Evolutionary conservation across 2,797 vertebrate genomes (phyloP).

Genomic region (Emys orbicularis): DNA sequence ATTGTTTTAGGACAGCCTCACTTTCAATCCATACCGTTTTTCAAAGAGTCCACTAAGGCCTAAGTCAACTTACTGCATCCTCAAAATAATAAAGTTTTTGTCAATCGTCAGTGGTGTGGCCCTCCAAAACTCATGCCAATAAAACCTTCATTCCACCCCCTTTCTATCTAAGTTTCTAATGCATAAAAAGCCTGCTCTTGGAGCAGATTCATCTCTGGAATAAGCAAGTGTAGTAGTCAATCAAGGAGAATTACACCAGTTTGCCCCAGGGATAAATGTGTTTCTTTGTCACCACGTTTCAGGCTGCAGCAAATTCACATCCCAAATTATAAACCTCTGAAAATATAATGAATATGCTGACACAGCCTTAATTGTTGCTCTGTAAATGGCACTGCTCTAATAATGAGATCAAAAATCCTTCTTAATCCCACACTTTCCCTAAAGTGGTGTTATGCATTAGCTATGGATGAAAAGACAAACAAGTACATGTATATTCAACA

Average conservation of each 20-base stretch:
- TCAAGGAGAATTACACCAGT: conserved; percentile 58
- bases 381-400: conserved; percentile 68
- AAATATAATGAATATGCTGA: conserved; percentile 69
- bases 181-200: conserved; percentile 48
- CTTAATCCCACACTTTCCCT: conserved; percentile 73
- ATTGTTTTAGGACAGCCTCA: background rate
- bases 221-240: conserved; percentile 50
- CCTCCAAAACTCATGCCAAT: conserved; percentile 17
- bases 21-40: background rate
- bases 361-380: conserved; percentile 41
- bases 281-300: conserved; percentile 29
- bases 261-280: conserved; percentile 61
- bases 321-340: conserved; percentile 63
- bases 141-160: conserved; percentile 22
- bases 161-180: conserved; percentile 44
- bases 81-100: background rate
- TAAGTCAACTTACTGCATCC: background rate
- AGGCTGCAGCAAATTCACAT: conserved; percentile 56
- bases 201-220: conserved; percentile 49
- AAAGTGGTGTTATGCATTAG: conserved; percentile 76
- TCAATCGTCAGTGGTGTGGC: background rate
- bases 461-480: conserved; percentile 78
- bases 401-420: conserved; percentile 79
- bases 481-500: conserved; percentile 77
- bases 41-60: background rate